Base-by-base conservation (phyloP, 2,888 invertebrate genomes). In the Cephonodes hylas region DNA sequence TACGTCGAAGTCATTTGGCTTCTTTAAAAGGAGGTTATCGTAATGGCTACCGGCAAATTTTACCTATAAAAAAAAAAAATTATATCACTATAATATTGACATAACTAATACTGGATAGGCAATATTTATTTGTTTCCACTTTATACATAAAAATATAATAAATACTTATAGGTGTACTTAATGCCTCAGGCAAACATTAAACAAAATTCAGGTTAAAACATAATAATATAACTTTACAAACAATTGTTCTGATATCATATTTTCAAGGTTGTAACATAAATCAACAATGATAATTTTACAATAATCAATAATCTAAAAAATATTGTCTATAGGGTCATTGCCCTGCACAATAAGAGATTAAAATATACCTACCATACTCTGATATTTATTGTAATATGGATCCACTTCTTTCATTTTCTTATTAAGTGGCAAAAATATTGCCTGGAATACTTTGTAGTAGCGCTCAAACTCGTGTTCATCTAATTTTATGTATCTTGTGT, bases 1-100 rank as follows among this genome's bases (percentile, higher is more conserved):
- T 70, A 95, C 84, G 69, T 95, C 95, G 65, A 93, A 95, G 71
- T 95, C 95, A 60, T 93, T 90, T 0, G 94, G 94, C 64, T 91
- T 89, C 13, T 90, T 89, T 0, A 94, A 92, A 65, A 93, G 93
- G 1, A 94, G 80, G 8, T 88, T 83, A 74, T 95, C 95, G 65
- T 88, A 95, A 69, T 88, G 94, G 69, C 94, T 94, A 10, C 95
- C 95, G 0, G 93, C 93, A 68, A 89, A 94, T 70, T 90, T 90
- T 0, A 86, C 79, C 89, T 89, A 65, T 0, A 70, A 71, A 44
- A 22, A 59, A 13, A 46, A 45, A 31, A 8, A 27, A 59, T 18
- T 57, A 20, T 23, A 8, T 48, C 22, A 42, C 27, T 23, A 10
- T 2, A 4, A 53, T 20, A 56, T 25, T 58, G 42, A 20, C 10